A percentile compares a stretch with the other conserved stretches of the same genome.
Evolutionary conservation across 2,888 invertebrate species (phyloP).

Genomic region (Epicampocera succincta): DNA sequence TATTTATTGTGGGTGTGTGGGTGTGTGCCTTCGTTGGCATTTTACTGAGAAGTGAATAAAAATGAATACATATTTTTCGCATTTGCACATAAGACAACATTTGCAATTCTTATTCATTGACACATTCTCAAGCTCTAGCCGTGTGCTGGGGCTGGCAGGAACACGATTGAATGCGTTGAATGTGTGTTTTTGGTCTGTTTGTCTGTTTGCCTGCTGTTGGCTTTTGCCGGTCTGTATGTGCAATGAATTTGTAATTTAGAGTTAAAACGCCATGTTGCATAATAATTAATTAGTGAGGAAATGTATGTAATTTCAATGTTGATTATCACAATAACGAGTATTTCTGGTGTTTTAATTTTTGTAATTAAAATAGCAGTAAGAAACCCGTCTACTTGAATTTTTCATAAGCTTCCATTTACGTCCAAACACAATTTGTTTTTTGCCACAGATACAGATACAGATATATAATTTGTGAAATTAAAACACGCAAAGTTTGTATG

Average conservation of each 20-base stretch:
- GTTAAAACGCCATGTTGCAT: constrained; percentile 50
- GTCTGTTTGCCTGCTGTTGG: neutral
- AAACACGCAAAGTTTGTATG: too few relatives aligned
- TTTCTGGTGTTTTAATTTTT: constrained; percentile 21
- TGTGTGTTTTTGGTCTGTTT: neutral
- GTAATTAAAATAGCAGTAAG: neutral
- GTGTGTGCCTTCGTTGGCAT: constrained; percentile 7
- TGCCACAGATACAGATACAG: too few relatives aligned
- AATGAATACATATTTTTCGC: neutral
- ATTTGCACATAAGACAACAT: neutral
- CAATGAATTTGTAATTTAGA: constrained; percentile 52
- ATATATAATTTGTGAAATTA: too few relatives aligned
- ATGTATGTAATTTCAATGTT: constrained; percentile 36
- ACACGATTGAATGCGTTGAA: neutral
- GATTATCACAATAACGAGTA: constrained; percentile 19
- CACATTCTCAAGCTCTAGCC: neutral
- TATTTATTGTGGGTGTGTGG: neutral
- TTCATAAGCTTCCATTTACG: neutral
- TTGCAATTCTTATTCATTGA: constrained; percentile 8
- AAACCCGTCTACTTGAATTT: constrained; percentile 3
- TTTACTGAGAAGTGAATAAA: constrained; percentile 26
- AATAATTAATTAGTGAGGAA: constrained; percentile 61
- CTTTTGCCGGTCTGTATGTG: constrained; percentile 1
- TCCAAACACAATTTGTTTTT: too few relatives aligned
- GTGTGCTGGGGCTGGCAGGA: neutral